Conservation (phyloP, 2,888 invertebrate genomes). For the Tachina fera region DNA sequence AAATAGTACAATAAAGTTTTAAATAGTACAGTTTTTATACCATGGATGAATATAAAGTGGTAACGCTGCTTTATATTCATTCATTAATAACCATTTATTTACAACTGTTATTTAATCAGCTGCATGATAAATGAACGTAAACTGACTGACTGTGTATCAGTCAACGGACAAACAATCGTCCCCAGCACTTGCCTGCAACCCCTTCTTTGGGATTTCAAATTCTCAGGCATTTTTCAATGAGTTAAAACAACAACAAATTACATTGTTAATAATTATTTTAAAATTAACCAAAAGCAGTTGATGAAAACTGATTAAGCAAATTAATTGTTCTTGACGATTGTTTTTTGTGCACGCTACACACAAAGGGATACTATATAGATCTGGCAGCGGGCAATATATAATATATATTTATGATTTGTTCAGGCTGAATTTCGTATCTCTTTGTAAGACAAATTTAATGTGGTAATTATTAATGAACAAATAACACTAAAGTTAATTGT, state of each 20-base stretch:
- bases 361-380: no score
- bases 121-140: background rate
- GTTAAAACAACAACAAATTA: conserved; percentile 53
- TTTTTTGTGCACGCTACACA: conserved; percentile 36
- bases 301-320: conserved; percentile 51
- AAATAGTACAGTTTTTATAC: no score
- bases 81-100: conserved; percentile 2
- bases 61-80: no score
- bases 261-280: conserved; percentile 67
- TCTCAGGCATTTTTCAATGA: conserved; percentile 29
- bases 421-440: no score
- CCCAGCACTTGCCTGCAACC: background rate
- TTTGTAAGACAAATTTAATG: no score
- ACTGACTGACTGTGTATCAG: background rate
- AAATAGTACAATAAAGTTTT: no score
- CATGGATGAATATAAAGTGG: no score
- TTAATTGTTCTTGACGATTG: conserved; percentile 33
- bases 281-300: conserved; percentile 50
- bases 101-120: background rate
- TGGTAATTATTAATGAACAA: no score
- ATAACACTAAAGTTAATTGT: no score
- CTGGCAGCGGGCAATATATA: no score
- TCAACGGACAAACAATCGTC: background rate
- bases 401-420: no score
- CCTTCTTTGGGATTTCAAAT: background rate